Conservation (phyloP, 2,113 vertebrate species). For the Poeciliopsis turrubarensis region DNA sequence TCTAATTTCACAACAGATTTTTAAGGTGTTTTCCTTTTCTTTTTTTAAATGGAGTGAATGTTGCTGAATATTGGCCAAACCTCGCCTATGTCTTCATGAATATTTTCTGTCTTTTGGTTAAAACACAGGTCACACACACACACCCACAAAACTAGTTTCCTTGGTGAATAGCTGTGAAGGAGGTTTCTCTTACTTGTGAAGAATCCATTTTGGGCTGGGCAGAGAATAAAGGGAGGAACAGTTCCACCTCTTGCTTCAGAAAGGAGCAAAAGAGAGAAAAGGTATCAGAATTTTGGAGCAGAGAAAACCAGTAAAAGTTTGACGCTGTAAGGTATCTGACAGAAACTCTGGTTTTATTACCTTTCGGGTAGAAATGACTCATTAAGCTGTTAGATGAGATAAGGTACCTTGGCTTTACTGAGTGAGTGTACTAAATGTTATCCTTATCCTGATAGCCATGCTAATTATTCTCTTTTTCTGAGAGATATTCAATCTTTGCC, state of each 20-base stretch:
- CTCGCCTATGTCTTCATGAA: neutral
- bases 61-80: neutral
- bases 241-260: slow-evolving; percentile 19
- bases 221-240: slow-evolving; percentile 48
- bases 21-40: neutral
- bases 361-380: slow-evolving; percentile 23
- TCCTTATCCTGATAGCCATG: neutral
- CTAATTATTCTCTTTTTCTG: neutral
- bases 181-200: slow-evolving; percentile 48
- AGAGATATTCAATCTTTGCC: neutral
- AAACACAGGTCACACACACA: neutral
- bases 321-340: slow-evolving; percentile 39
- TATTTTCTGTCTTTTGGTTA: neutral
- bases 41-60: neutral
- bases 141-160: slow-evolving; percentile 29
- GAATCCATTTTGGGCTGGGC: slow-evolving; percentile 50
- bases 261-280: slow-evolving; percentile 13
- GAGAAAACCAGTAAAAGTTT: slow-evolving; percentile 35
- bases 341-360: slow-evolving; percentile 33
- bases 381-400: slow-evolving; percentile 47
- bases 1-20: neutral
- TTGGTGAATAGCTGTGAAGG: slow-evolving; percentile 33
- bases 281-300: slow-evolving; percentile 25
- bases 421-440: neutral
- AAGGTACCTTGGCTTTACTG: neutral